Evolutionary conservation across 2,888 invertebrate genomes (phyloP).

Genomic region (Lathronympha strigana): DNA sequence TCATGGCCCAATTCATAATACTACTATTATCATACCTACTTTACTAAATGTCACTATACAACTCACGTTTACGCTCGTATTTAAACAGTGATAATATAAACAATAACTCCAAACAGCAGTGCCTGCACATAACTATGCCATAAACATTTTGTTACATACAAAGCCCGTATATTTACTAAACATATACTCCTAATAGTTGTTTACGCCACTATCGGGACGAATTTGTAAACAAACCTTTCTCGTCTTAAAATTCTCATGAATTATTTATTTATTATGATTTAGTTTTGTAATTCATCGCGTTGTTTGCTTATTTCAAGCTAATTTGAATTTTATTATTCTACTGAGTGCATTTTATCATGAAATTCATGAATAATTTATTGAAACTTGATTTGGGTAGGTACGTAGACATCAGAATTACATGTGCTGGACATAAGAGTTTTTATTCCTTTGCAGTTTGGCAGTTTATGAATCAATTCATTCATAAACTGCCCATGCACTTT

Average conservation of each 20-base stretch:
- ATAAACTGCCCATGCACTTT: no score
- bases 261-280: conserved; percentile 28
- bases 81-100: not conserved
- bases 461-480: no score
- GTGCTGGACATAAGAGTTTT: not conserved
- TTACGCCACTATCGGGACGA: conserved; percentile 15
- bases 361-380: not conserved
- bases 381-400: not conserved
- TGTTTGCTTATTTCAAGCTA: conserved; percentile 13
- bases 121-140: not conserved
- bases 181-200: conserved; percentile 24
- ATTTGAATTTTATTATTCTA: conserved; percentile 25
- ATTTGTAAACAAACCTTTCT: conserved; percentile 30
- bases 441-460: no score
- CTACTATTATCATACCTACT: no score
- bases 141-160: conserved; percentile 24
- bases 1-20: no score
- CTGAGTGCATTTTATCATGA: not conserved
- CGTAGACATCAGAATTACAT: not conserved
- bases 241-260: conserved; percentile 28
- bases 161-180: conserved; percentile 25
- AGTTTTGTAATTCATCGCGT: conserved; percentile 14
- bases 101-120: not conserved
- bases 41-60: no score
- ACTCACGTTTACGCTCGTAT: not conserved